These are phyloP conservation scores for Strigamia maritima DNA, from an alignment of 2,888 invertebrate genomes.

Conservation along the genomic window DNA sequence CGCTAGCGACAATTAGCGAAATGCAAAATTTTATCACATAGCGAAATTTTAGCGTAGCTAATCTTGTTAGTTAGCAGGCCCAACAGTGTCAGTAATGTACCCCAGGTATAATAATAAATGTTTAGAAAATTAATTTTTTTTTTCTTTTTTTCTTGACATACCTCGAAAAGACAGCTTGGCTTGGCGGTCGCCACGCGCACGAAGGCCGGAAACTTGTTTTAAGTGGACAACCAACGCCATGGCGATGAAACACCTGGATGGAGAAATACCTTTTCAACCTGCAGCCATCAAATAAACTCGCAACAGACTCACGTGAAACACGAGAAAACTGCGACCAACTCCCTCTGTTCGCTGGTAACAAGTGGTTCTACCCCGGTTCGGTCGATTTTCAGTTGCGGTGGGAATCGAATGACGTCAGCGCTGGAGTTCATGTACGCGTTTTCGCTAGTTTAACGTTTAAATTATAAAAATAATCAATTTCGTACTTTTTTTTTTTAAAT, in stretches of 20 bases:
- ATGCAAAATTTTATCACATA: no score
- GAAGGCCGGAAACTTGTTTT: conserved; percentile 64
- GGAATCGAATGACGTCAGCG: not conserved
- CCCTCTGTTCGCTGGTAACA: not conserved
- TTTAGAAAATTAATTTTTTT: no score
- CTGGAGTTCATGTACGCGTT: not conserved
- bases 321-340: not conserved
- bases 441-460: no score
- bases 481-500: no score
- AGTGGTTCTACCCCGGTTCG: not conserved
- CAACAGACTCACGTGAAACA: not conserved
- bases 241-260: not conserved
- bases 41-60: no score
- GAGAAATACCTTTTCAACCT: not conserved
- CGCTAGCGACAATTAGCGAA: no score
- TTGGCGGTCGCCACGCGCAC: conserved; percentile 65
- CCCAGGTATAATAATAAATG: no score
- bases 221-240: conserved; percentile 70
- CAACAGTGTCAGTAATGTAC: no score
- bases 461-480: no score
- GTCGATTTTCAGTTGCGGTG: not conserved
- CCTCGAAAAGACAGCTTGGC: conserved; percentile 73
- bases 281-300: not conserved
- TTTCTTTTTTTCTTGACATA: no score
- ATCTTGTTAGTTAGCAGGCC: no score